A percentile compares a stretch with the other conserved stretches of the same genome.
These are phyloP conservation scores for Mimachlamys varia DNA, from an alignment of 2,888 invertebrate species.

Conservation along the genomic window DNA sequence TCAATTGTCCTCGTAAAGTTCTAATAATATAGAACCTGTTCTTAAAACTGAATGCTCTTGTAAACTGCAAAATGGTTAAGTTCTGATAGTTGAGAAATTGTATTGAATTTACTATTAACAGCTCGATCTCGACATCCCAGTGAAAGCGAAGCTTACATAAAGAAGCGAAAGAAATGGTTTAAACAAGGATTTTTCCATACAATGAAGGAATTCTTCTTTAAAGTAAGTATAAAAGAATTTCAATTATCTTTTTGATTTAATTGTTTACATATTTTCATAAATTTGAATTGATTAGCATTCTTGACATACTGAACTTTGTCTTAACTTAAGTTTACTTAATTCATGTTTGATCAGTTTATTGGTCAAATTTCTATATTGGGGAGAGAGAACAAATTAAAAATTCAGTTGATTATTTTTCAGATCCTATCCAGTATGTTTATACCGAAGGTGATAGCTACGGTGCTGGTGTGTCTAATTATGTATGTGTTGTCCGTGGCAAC, in stretches of 20 bases:
- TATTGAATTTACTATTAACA: neutral
- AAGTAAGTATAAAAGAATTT: constrained; percentile 36
- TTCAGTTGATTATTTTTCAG: constrained; percentile 60
- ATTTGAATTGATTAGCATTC: too few relatives aligned
- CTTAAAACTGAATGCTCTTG: too few relatives aligned
- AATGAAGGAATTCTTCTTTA: constrained; percentile 48
- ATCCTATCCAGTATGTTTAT: constrained; percentile 77
- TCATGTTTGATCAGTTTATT: too few relatives aligned
- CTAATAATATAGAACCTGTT: too few relatives aligned
- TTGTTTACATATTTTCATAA: too few relatives aligned
- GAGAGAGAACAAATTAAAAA: too few relatives aligned
- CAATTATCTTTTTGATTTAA: too few relatives aligned
- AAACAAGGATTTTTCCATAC: constrained; percentile 48
- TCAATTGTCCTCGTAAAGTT: too few relatives aligned
- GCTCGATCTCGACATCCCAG: neutral
- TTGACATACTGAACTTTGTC: too few relatives aligned
- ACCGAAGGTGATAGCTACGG: constrained; percentile 76
- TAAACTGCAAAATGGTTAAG: too few relatives aligned
- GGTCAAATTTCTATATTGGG: neutral
- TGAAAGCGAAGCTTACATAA: constrained; percentile 41
- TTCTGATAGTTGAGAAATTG: too few relatives aligned
- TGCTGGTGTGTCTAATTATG: constrained; percentile 69
- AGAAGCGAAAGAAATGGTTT: constrained; percentile 44
- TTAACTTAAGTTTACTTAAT: too few relatives aligned
- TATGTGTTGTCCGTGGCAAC: constrained; percentile 67